A percentile compares a stretch with the other conserved stretches of the same genome.
Conservation (phyloP, 2,113 vertebrate genomes). For the Lampris incognitus region DNA sequence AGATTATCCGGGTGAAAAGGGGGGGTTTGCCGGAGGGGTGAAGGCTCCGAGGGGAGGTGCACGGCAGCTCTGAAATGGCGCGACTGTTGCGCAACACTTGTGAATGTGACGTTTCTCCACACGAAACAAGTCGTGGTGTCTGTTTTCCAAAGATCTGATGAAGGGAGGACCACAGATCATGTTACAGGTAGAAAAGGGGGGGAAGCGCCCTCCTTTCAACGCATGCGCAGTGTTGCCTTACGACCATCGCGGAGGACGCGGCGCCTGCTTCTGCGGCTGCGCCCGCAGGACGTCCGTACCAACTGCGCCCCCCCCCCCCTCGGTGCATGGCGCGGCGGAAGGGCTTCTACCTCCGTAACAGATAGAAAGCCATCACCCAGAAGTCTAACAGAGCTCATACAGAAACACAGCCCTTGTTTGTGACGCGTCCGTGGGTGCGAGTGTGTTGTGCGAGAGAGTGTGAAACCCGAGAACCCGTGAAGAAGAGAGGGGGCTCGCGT, state of each 20-base stretch:
- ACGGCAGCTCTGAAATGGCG: conserved; percentile 58
- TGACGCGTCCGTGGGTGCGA: not conserved
- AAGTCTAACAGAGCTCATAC: no score
- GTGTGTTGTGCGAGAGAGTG: not conserved
- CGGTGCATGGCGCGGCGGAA: no score
- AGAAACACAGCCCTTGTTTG: not conserved
- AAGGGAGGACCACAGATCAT: conserved; percentile 14
- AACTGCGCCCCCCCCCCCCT: no score
- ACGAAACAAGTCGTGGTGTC: conserved; percentile 10
- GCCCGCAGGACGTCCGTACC: no score
- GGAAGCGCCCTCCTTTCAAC: no score
- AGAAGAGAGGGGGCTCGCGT: no score
- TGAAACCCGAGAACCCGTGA: not conserved
- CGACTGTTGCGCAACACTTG: conserved; percentile 33
- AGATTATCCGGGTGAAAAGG: not conserved
- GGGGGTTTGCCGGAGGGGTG: not conserved
- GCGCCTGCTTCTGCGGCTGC: conserved; percentile 3
- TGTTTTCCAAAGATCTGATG: conserved; percentile 59
- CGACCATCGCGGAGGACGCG: conserved; percentile 1
- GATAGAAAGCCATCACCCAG: no score
- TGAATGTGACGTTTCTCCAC: conserved; percentile 29
- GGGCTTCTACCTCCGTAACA: no score
- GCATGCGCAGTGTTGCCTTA: conserved; percentile 10
- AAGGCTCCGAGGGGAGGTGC: conserved; percentile 20
- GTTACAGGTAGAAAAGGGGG: not conserved